Evolutionary conservation across 2,113 vertebrate species (phyloP).

Genomic region (Chaetodon auriga): DNA sequence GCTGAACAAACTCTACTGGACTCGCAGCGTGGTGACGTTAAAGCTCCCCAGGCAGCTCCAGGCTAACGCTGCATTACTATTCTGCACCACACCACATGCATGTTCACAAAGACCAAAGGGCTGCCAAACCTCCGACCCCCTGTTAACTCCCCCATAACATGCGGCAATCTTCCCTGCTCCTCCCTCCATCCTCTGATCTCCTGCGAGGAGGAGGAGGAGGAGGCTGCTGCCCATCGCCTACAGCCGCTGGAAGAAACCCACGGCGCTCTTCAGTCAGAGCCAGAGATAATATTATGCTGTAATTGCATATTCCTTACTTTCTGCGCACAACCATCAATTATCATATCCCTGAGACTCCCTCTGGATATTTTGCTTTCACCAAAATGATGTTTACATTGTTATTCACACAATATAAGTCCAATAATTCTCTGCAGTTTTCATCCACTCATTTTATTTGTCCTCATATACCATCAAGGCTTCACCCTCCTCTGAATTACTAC

Average conservation of each 20-base stretch:
- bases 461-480: background rate
- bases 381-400: slow-evolving; percentile 44
- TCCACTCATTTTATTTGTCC: slow-evolving; percentile 8
- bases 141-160: slow-evolving; percentile 33
- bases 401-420: slow-evolving; percentile 8
- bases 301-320: slow-evolving; percentile 55
- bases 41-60: slow-evolving; percentile 14
- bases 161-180: background rate
- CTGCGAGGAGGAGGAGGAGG: background rate
- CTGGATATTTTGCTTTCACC: slow-evolving; percentile 47
- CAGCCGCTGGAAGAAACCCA: slow-evolving; percentile 37
- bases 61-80: slow-evolving; percentile 20
- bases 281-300: slow-evolving; percentile 68
- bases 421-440: slow-evolving; percentile 32
- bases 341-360: slow-evolving; percentile 36
- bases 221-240: background rate
- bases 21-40: background rate
- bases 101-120: slow-evolving; percentile 2
- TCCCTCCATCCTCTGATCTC: slow-evolving; percentile 23
- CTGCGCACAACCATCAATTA: slow-evolving; percentile 59
- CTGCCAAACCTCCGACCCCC: slow-evolving; percentile 28
- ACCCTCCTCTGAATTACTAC: background rate
- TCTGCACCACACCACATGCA: slow-evolving; percentile 28
- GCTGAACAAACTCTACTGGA: slow-evolving; percentile 17
- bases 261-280: slow-evolving; percentile 10